Evolutionary conservation across 1,140 invertebrate species (phyloP), one percentile per base, ranked within the genome.

Genomic region (Metopolophium dirhodum): DNA sequence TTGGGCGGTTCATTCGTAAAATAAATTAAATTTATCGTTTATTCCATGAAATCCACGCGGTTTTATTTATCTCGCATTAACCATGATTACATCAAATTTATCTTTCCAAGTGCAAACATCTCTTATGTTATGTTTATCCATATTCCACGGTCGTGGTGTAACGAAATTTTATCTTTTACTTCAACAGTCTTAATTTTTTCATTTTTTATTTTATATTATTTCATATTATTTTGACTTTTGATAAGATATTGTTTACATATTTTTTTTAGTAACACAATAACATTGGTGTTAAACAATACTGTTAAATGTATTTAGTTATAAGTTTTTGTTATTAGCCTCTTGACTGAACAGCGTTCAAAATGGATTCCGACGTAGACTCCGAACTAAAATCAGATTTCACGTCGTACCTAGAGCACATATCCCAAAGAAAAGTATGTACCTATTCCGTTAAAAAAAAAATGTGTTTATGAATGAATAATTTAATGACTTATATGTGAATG

Each of bases 351-450:
- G n/a, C 35, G 4, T 83, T 45, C 35, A 86, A 85, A 85, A 93
- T 93, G 91, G 82, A 93, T 54, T 85, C 35, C 47, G 91, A 93
- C 0, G 22, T 51, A 9, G 91, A 93, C 35, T 83, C 82, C 45
- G 91, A 93, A 86, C 49, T 57, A 85, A 92, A 37, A 93, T 93
- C 91, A 57, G 91, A 93, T 45, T 93, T 93, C 35, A 93, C 91
- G 9, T 85, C 26, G 20, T 93, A 93, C 37, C 26, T 93, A 11
- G 91, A 93, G 22, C 91, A 93, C 14, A 93, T 93, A 57, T 93
- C 91, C 82, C 91, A 93, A 93, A 86, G 45, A 86, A 93, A 86
- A 93, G 91, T 93, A 86, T 57, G 89, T 90, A 35, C n/a, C 26
- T 68, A 85, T 83, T 49, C n/a, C 18, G 11, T 54, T 51, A 22